Conservation (phyloP, 2,888 invertebrate genomes). For the Limnephilus auricula region DNA sequence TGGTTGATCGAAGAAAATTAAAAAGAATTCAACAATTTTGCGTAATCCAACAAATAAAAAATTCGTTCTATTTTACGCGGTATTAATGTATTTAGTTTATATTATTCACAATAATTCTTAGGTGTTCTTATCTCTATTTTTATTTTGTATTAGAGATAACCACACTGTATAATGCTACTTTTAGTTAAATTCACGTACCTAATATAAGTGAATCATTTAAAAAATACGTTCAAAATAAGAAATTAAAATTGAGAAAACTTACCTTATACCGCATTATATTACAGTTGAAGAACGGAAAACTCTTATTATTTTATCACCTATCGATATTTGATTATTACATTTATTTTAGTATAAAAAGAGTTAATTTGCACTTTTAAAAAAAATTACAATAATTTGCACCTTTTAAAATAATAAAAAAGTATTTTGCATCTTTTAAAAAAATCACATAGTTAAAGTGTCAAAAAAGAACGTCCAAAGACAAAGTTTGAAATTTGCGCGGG, state of each 20-base stretch:
- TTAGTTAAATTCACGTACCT: neutral
- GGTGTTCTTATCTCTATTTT: neutral
- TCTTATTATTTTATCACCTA: neutral
- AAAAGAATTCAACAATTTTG: neutral
- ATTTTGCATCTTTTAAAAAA: neutral
- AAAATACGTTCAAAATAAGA: neutral
- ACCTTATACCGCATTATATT: constrained; percentile 50
- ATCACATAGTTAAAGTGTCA: constrained; percentile 1
- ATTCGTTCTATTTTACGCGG: neutral
- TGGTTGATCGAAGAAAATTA: neutral
- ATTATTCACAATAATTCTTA: neutral
- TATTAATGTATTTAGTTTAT: neutral
- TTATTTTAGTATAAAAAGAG: neutral
- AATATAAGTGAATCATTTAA: neutral
- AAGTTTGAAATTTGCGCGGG: constrained; percentile 55
- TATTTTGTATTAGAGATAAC: neutral
- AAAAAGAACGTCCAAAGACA: constrained; percentile 49
- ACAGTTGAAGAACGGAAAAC: neutral
- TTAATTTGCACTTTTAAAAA: neutral
- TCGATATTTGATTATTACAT: neutral
- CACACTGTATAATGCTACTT: neutral
- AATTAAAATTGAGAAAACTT: constrained; percentile 2
- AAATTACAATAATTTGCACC: neutral
- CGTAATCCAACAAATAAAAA: neutral
- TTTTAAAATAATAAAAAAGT: neutral